Base-by-base conservation (phyloP, 2,888 invertebrate genomes). In the Amblyjoppa fuscipennis region DNA sequence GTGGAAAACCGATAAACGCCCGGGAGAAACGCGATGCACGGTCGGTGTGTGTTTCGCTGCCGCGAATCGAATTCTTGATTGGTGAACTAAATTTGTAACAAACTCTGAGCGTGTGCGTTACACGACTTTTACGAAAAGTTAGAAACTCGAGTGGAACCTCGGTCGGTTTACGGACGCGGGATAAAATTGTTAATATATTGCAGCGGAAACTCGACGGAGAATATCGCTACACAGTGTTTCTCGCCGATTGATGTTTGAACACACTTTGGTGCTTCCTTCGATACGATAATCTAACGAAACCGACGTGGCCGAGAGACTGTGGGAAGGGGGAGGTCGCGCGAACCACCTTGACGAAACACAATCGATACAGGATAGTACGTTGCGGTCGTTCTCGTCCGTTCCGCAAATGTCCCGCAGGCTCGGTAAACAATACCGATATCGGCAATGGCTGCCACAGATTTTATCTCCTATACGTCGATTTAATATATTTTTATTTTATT, bases 221-320 rank as follows among this genome's bases (percentile, higher is more conserved):
- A 45, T 13, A 69, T 28, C 31, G 68, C 2, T 2, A 11, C 7
- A 11, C 11, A 11, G 41, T 38, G 56, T 53, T 41, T 41, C 41
- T 41, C 41, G 20, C 2, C 56, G 66, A 66, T 68, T 45, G 81
- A 28, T 53, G 28, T 20, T 20, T n/a, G 41, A 41, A n/a, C 45
- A 68, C 74, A 56, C 41, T 76, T 53, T 70, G 81, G 75, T 70
- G 74, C 81, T 81, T 34, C 85, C 81, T 87, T 87, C 81, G 84
- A 85, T 87, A 87, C 87, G 83, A 88, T 88, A 88, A 88, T 75
- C 84, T 82, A 68, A 59, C 69, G 86, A 87, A 87, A 87, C 82
- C 83, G 86, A 87, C 87, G 84, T 83, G 85, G 78, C 79, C 56
- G 66, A 70, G 59, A 75, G 28, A 34, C 61, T 49, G 49, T 49